Evolutionary conservation across 1,140 invertebrate species (phyloP), one percentile per base, ranked within the genome.

Genomic region (Dendrolimus kikuchii): DNA sequence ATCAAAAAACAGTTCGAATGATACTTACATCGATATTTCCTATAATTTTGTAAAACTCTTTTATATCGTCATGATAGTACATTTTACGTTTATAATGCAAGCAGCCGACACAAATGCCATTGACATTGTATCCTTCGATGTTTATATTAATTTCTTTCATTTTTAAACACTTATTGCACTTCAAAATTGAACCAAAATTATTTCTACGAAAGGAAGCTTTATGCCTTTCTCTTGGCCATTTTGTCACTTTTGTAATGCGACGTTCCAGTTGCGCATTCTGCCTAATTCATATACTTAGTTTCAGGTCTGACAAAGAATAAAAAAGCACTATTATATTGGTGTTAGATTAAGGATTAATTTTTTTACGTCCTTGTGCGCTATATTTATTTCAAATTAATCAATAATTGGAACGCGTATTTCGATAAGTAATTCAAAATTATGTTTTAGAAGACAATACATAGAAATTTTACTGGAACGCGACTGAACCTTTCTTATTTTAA

Each of bases 121-220:
- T 86, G 5, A 82, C 83, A 71, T 86, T 86, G 50, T 77, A 86
- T 7, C 83, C 83, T 56, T 86, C 83, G 5, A 86, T 85, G 66
- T 86, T 83, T 54, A 84, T 86, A 47, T 86, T 77, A 6, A 86
- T 77, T 72, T 84, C 81, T 51, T 70, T 77, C 81, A 84, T 84
- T 59, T 67, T 77, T 58, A 60, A 42, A 46, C 37, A 45, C 10
- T 10, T 51, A 53, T 54, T 56, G 49, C 49, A 40, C 61, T 53
- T n/a, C 23, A 49, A 53, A 53, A 45, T 37, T 39, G 41, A 56
- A 53, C 62, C 68, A 63, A 70, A 68, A 63, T 66, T 63, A 71
- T 68, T 71, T 64, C 47, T 60, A 62, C 50, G 48, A 67, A 75
- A 65, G 67, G 68, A 74, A 64, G 65, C 78, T 80, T 77, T 63